phyloP scores from a whole-genome alignment of 2,797 vertebrate species.

The Danio kyathit region DNA sequence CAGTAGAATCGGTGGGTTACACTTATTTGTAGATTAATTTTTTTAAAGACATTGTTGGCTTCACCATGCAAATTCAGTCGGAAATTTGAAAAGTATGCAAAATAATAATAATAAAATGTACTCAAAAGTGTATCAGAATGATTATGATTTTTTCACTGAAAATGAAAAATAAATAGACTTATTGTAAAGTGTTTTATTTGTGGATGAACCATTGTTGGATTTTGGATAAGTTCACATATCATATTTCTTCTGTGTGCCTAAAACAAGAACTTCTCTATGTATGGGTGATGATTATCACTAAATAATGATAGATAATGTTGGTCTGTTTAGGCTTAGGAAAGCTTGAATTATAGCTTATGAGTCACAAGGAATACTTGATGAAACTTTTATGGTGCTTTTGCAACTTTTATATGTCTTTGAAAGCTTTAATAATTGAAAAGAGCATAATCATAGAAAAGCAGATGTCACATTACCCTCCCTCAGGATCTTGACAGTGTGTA shows the following conservation, averaged over 20 bases:
- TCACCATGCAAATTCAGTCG: background rate
- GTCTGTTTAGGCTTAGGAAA: background rate
- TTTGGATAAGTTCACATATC: too few relatives aligned
- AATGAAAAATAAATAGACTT: too few relatives aligned
- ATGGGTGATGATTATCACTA: background rate
- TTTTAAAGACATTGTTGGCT: background rate
- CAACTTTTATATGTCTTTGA: background rate
- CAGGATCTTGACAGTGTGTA: background rate
- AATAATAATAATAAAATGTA: background rate
- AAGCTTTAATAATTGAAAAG: background rate
- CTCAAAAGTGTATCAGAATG: background rate
- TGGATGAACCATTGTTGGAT: too few relatives aligned
- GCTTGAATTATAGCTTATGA: background rate
- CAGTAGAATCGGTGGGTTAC: too few relatives aligned
- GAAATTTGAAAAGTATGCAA: background rate
- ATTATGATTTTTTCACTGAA: too few relatives aligned
- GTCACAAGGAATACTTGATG: background rate
- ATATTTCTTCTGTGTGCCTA: too few relatives aligned
- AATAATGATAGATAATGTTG: background rate
- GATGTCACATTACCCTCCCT: slow-evolving; percentile 19
- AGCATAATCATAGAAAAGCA: background rate
- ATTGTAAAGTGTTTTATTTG: too few relatives aligned
- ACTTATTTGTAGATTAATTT: too few relatives aligned
- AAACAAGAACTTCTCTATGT: background rate
- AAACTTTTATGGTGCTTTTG: background rate